These are phyloP conservation scores for Drosophila stalkeri DNA, from an alignment of 2,888 invertebrate genomes.

Conservation along the genomic window DNA sequence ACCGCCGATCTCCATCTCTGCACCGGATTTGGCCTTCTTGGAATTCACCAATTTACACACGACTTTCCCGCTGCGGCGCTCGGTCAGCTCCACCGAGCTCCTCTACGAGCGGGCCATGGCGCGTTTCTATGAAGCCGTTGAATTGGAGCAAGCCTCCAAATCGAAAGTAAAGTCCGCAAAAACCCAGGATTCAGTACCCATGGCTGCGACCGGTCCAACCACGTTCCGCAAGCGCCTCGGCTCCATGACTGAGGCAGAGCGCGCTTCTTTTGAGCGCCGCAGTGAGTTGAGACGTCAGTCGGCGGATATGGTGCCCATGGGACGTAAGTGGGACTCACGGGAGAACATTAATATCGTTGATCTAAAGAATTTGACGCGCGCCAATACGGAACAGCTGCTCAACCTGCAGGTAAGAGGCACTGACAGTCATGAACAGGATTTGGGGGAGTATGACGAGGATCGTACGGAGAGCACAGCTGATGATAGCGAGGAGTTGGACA, in stretches of 20 bases:
- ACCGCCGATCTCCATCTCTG: conserved; percentile 92
- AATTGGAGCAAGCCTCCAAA: conserved; percentile 89
- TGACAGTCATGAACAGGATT: conserved; percentile 53
- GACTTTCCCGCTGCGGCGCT: conserved; percentile 87
- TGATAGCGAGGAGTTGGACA: conserved; percentile 72
- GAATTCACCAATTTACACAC: conserved; percentile 86
- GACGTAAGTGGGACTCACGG: conserved; percentile 82
- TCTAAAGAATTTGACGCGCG: conserved; percentile 56
- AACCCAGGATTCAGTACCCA: conserved; percentile 35
- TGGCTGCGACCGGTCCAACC: conserved; percentile 21
- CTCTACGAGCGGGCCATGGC: conserved; percentile 93
- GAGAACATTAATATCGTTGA: conserved; percentile 71
- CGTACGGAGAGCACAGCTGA: conserved; percentile 81
- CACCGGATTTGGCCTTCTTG: conserved; percentile 91
- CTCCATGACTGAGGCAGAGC: conserved; percentile 86
- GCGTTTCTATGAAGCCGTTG: conserved; percentile 91
- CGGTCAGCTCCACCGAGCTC: conserved; percentile 93
- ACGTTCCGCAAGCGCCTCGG: conserved; percentile 86
- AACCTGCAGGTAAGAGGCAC: conserved; percentile 41
- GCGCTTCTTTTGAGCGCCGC: conserved; percentile 85
- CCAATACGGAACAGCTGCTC: conserved; percentile 49
- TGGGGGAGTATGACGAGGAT: conserved; percentile 57
- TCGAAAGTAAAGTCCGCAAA: conserved; percentile 64
- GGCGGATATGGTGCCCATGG: conserved; percentile 84
- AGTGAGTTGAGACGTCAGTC: conserved; percentile 86